Base-by-base conservation (phyloP, 2,888 invertebrate genomes). In the Oscheius myriophilus region DNA sequence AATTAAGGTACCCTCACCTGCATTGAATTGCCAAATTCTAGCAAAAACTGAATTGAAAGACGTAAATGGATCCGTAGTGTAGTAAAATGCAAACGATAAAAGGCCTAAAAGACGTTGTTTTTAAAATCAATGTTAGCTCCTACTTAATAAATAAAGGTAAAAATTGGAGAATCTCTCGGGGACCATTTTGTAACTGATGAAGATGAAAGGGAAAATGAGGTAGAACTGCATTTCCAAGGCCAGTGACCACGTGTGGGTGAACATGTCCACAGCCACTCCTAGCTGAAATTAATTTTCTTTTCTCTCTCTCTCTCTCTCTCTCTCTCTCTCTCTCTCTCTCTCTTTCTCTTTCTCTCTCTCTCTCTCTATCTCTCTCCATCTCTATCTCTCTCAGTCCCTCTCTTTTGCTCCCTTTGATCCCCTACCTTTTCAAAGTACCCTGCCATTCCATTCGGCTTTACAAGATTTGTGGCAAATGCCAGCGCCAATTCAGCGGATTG, bases 181-280 rank as follows among this genome's bases (percentile, higher is more conserved):
- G 33, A 33, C 4, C 4, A 33, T 3, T 33, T 33, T 33, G 9
- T 33, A 33, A 33, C 4, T 33, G 33, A 33, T n/a, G 23, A 58
- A 58, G 21, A 58, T 58, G 3, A 58, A 9, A 3, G 58, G 58
- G 23, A 58, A 58, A 1, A 58, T 23, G 16, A 43, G 18, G 25
- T 58, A 58, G 25, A 43, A 58, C 25, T 58, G 58, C 43, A 58
- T 45, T 58, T 58, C 58, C 2, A 58, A 14, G 14, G 58, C 41
- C 1, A 58, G 43, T 3, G 58, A 58, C 58, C 58, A 58, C 18
- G 58, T 58, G 43, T 58, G 58, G 23, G 58, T 58, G 45, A 58
- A 58, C 23, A 43, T 42, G 18, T 58, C 58, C 21, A 45, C 45
- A 6, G 42, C 41, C 18, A 45, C 14, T 7, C 58, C 58, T 2